A percentile compares a stretch with the other conserved stretches of the same genome.
These are phyloP conservation scores for Amphipoea oculea DNA, from an alignment of 2,888 invertebrate species.

Conservation along the genomic window DNA sequence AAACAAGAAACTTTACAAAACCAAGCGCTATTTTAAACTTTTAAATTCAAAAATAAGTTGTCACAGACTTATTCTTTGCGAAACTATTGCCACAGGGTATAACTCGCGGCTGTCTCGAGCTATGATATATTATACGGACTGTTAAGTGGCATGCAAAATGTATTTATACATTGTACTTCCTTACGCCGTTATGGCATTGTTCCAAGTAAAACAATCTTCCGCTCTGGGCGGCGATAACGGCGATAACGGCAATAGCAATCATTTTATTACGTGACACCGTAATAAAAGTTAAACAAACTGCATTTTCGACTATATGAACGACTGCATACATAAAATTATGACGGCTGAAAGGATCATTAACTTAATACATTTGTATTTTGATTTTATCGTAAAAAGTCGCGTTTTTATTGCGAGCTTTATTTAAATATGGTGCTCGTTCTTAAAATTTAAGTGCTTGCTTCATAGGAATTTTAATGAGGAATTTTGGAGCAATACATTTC, in stretches of 20 bases:
- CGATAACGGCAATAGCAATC: constrained; percentile 83
- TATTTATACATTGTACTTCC: constrained; percentile 90
- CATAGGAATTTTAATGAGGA: constrained; percentile 30
- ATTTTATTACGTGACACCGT: constrained; percentile 84
- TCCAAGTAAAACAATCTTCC: constrained; percentile 90
- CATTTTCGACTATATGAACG: constrained; percentile 69
- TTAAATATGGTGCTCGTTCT: constrained; percentile 33
- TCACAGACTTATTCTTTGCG: constrained; percentile 49
- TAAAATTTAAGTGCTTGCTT: constrained; percentile 28
- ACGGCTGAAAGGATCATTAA: constrained; percentile 57
- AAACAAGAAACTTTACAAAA: constrained; percentile 19
- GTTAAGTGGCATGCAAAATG: constrained; percentile 90
- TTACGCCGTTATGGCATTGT: constrained; percentile 87
- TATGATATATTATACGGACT: constrained; percentile 85
- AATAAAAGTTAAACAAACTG: constrained; percentile 82
- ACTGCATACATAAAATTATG: constrained; percentile 51
- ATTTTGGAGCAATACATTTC: neutral
- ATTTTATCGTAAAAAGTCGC: constrained; percentile 40
- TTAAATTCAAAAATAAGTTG: constrained; percentile 52
- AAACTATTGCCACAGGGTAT: constrained; percentile 66
- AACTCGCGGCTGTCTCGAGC: constrained; percentile 77
- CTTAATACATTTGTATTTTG: constrained; percentile 53
- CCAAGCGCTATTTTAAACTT: constrained; percentile 28
- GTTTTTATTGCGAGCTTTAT: constrained; percentile 49
- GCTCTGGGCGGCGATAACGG: constrained; percentile 81